phyloP scores from a whole-genome alignment of 2,888 invertebrate species.

The Heterodera filipjevi region DNA sequence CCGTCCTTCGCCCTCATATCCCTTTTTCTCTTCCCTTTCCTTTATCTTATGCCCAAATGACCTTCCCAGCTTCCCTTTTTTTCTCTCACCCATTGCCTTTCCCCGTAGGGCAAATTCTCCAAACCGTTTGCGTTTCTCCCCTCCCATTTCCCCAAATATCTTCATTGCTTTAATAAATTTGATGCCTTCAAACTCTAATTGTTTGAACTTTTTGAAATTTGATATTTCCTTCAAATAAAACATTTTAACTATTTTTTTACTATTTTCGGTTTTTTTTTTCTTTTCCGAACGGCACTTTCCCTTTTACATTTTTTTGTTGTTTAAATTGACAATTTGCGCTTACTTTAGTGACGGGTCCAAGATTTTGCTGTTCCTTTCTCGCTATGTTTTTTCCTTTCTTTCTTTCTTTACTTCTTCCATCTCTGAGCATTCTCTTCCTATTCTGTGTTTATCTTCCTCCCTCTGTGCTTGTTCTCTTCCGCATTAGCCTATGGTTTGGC shows the following conservation, averaged over 20 bases:
- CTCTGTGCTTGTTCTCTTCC: neutral
- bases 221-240: too few relatives aligned
- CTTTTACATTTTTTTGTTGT: too few relatives aligned
- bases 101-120: neutral
- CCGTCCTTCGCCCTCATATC: constrained; percentile 7
- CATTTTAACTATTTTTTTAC: too few relatives aligned
- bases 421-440: neutral
- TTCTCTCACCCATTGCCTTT: neutral
- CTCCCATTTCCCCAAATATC: neutral
- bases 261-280: too few relatives aligned
- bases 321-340: too few relatives aligned
- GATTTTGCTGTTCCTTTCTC: neutral
- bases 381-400: neutral
- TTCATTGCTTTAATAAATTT: too few relatives aligned
- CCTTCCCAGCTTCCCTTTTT: neutral
- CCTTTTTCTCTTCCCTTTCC: constrained; percentile 12
- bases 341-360: too few relatives aligned
- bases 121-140: neutral
- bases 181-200: too few relatives aligned
- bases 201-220: too few relatives aligned
- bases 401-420: neutral
- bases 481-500: neutral
- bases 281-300: too few relatives aligned
- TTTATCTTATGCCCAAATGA: neutral
- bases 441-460: too few relatives aligned